phyloP scores from a whole-genome alignment of 2,113 vertebrate species.

The Athene cunicularia region DNA sequence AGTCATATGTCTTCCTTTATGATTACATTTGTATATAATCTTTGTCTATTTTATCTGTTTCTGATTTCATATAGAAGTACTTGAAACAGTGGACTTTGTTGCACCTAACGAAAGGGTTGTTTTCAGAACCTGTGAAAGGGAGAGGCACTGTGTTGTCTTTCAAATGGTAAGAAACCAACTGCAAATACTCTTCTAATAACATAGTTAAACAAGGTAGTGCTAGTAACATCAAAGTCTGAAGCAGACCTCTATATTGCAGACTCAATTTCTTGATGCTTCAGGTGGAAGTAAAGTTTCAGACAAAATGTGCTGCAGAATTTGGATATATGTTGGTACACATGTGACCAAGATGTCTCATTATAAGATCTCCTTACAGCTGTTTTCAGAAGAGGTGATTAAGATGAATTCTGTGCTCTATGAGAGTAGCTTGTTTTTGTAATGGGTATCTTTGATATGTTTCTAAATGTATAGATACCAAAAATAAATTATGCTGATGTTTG shows the following conservation, averaged over 20 bases:
- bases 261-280: not conserved
- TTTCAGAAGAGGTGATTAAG: not conserved
- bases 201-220: not conserved
- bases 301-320: not conserved
- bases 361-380: not conserved
- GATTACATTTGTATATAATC: not conserved
- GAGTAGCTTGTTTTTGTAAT: not conserved
- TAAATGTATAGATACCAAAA: not conserved
- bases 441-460: not conserved
- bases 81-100: slow-evolving; percentile 92
- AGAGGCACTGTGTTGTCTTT: slow-evolving; percentile 86
- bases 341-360: not conserved
- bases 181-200: not conserved
- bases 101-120: slow-evolving; percentile 92
- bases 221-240: not conserved
- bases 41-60: slow-evolving; percentile 3
- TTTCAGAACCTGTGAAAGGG: slow-evolving; percentile 91
- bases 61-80: slow-evolving; percentile 76
- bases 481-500: not conserved
- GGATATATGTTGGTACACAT: not conserved
- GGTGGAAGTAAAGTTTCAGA: not conserved
- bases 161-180: slow-evolving; percentile 86
- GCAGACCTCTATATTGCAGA: not conserved
- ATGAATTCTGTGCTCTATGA: not conserved
- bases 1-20: not conserved